phyloP scores from a whole-genome alignment of 1,140 invertebrate genomes.

The Pomphorhynchus laevis region DNA sequence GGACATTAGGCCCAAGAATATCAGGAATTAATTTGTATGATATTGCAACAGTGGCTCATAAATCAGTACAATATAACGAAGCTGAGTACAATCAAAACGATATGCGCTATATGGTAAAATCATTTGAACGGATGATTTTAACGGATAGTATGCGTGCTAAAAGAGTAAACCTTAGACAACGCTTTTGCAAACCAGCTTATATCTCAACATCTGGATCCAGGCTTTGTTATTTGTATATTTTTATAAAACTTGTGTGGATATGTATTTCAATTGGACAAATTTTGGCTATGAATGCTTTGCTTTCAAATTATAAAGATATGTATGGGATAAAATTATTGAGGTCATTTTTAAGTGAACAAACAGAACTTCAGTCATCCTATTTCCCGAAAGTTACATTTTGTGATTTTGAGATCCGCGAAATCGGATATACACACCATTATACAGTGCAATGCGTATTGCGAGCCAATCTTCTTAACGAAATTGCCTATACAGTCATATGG shows the following conservation, averaged over 20 bases:
- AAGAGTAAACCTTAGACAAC: too few relatives aligned
- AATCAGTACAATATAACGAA: too few relatives aligned
- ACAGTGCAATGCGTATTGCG: slow-evolving; percentile 8
- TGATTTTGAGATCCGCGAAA: slow-evolving; percentile 22
- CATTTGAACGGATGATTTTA: too few relatives aligned
- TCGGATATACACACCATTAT: slow-evolving; percentile 15
- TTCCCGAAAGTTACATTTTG: slow-evolving; percentile 24
- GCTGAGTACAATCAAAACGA: too few relatives aligned
- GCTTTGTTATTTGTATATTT: slow-evolving; percentile 23
- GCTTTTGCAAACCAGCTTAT: too few relatives aligned
- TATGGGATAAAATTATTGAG: slow-evolving; percentile 21
- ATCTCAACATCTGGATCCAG: too few relatives aligned
- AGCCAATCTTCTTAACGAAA: slow-evolving; percentile 13
- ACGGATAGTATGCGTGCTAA: too few relatives aligned
- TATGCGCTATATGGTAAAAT: too few relatives aligned
- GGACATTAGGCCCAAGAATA: slow-evolving; percentile 14
- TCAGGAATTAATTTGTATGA: slow-evolving; percentile 14
- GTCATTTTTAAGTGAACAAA: slow-evolving; percentile 17
- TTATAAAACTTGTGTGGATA: slow-evolving; percentile 22
- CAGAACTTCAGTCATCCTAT: slow-evolving; percentile 18
- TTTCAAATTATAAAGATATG: slow-evolving; percentile 21
- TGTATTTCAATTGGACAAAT: slow-evolving; percentile 22
- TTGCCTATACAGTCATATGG: slow-evolving; percentile 12
- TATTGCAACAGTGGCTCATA: slow-evolving; percentile 11
- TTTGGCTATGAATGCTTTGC: slow-evolving; percentile 22